Conservation (phyloP, 2,888 invertebrate species). For the Orgyia antiqua region DNA sequence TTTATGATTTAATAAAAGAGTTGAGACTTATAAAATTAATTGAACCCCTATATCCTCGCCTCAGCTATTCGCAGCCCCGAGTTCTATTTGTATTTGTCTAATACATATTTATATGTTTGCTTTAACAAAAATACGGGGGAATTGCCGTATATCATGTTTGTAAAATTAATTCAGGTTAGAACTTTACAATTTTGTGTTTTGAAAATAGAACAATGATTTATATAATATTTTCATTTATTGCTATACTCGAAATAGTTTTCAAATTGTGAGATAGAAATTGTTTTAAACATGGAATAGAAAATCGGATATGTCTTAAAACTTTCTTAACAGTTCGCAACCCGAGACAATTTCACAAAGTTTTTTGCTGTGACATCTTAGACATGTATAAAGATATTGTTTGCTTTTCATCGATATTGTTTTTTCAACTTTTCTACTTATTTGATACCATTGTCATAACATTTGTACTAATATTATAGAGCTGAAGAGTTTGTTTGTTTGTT, state of each 20-base stretch:
- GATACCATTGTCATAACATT: too few species aligned
- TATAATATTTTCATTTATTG: too few species aligned
- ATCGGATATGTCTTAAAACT: slow-evolving; percentile 36
- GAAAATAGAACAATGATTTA: slow-evolving; percentile 16
- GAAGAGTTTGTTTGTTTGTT: too few species aligned
- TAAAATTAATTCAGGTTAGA: slow-evolving; percentile 45
- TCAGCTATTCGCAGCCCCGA: slow-evolving; percentile 47
- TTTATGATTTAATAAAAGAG: slow-evolving; percentile 76
- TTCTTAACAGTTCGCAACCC: slow-evolving; percentile 31
- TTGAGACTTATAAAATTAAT: slow-evolving; percentile 65
- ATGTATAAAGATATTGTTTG: slow-evolving; percentile 35
- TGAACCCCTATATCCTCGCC: slow-evolving; percentile 36
- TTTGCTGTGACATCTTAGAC: slow-evolving; percentile 46
- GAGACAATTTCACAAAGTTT: slow-evolving; percentile 52
- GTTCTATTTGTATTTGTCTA: slow-evolving; percentile 62
- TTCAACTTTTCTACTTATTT: too few species aligned
- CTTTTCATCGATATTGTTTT: slow-evolving; percentile 26
- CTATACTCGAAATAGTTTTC: too few species aligned
- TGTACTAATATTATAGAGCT: too few species aligned
- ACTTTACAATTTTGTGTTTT: slow-evolving; percentile 21
- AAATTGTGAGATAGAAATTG: slow-evolving; percentile 13
- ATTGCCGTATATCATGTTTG: slow-evolving; percentile 48
- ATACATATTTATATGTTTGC: slow-evolving; percentile 75
- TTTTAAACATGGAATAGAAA: slow-evolving; percentile 26
- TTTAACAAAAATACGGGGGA: slow-evolving; percentile 46